These are phyloP conservation scores for Muntiacus muntjak DNA, from an alignment of 2,113 vertebrate genomes.

Conservation along the genomic window DNA sequence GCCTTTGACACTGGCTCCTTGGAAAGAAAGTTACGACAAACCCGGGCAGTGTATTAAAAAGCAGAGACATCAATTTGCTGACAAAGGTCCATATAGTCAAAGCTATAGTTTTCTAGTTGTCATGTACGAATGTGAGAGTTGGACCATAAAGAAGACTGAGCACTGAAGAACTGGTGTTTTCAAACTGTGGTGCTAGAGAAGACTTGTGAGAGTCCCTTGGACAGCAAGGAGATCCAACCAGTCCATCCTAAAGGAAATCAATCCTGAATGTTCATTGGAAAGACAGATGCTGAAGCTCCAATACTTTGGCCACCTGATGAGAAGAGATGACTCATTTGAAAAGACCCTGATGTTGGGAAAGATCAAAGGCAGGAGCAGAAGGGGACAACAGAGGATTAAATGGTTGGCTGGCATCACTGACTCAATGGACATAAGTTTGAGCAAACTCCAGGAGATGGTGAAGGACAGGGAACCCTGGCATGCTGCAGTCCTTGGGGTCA, in stretches of 20 bases:
- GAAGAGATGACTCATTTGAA: background rate
- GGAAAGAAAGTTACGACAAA: background rate
- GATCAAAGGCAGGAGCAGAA: background rate
- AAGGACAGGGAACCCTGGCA: background rate
- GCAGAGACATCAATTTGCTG: background rate
- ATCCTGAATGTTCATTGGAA: background rate
- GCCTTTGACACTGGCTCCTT: fast-evolving
- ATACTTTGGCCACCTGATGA: background rate
- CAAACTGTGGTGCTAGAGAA: background rate
- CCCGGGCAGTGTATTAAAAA: background rate
- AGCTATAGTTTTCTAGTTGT: background rate
- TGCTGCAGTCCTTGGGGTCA: background rate
- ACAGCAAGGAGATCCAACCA: background rate
- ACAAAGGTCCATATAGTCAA: background rate
- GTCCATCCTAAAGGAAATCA: background rate
- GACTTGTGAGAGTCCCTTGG: background rate
- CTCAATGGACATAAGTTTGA: background rate
- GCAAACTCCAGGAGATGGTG: background rate
- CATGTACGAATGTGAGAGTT: background rate
- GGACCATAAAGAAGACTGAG: background rate
- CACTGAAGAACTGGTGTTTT: background rate
- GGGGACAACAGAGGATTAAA: background rate
- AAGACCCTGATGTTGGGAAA: background rate
- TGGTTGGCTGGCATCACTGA: background rate
- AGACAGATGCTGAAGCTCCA: background rate